Percentiles rank a stretch among this genome's conserved stretches.
phyloP scores from a whole-genome alignment of 2,797 vertebrate species.

The Craterocephalus amniculus region DNA sequence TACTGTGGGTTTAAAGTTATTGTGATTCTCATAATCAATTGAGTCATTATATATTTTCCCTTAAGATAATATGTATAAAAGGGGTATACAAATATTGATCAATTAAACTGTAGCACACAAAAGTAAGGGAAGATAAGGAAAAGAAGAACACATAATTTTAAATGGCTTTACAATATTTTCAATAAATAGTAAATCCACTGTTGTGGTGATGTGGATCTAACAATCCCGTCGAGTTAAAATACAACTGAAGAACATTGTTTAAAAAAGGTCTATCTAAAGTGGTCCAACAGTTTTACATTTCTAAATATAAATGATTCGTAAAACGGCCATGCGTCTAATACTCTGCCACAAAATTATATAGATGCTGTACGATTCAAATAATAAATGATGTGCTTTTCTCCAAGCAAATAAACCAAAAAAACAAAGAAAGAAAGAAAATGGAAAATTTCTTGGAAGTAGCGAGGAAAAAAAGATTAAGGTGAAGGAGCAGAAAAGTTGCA shows the following conservation, averaged over 20 bases:
- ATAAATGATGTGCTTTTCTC: conserved; percentile 6
- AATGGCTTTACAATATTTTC: not conserved
- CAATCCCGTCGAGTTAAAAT: too few relatives aligned
- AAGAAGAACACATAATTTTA: not conserved
- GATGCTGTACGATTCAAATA: not conserved
- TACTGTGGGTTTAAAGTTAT: not conserved
- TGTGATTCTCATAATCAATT: not conserved
- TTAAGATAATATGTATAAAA: not conserved
- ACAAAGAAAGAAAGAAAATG: not conserved
- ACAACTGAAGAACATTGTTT: too few relatives aligned
- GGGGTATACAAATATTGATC: not conserved
- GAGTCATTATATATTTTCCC: not conserved
- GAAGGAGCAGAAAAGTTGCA: conserved; percentile 20
- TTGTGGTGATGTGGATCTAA: not conserved
- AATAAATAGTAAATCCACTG: not conserved
- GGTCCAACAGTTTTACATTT: too few relatives aligned
- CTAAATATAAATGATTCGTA: too few relatives aligned
- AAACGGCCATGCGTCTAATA: too few relatives aligned
- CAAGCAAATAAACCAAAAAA: not conserved
- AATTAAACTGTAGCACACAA: conserved; percentile 7
- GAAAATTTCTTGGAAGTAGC: not conserved
- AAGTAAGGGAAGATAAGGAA: not conserved
- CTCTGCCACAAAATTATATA: too few relatives aligned
- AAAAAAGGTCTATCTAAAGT: too few relatives aligned
- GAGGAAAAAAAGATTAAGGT: not conserved